Evolutionary conservation across 2,113 vertebrate genomes (phyloP).

Genomic region (Triplophysa tibetana): DNA sequence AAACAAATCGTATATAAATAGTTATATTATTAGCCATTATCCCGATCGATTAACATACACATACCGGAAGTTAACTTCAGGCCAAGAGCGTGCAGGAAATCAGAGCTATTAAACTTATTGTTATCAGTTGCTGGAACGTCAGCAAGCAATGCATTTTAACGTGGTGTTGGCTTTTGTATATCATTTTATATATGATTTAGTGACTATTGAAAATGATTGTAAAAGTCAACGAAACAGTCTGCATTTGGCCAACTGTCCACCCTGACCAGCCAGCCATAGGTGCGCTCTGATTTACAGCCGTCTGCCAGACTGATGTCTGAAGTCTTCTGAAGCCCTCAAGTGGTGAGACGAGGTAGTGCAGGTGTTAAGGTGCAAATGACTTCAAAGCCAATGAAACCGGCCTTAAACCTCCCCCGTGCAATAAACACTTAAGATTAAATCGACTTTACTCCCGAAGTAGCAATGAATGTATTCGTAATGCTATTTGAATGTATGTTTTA

Average conservation of each 20-base stretch:
- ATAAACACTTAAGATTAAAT: slow-evolving; percentile 13
- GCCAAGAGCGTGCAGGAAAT: too few species aligned
- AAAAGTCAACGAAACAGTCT: not conserved
- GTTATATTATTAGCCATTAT: too few species aligned
- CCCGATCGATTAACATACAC: too few species aligned
- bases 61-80: too few species aligned
- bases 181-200: too few species aligned
- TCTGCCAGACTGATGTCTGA: slow-evolving; percentile 10
- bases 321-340: slow-evolving; percentile 49
- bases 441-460: not conserved
- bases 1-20: too few species aligned
- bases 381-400: not conserved
- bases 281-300: not conserved
- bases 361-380: slow-evolving; percentile 16
- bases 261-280: not conserved
- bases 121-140: too few species aligned
- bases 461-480: not conserved
- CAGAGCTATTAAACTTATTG: too few species aligned
- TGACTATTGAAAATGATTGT: too few species aligned
- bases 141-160: too few species aligned
- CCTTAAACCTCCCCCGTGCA: not conserved
- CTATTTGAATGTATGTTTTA: not conserved
- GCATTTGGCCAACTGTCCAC: too few species aligned
- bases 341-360: slow-evolving; percentile 17
- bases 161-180: too few species aligned